Evolutionary conservation across 2,888 invertebrate species (phyloP), one percentile per base, ranked within the genome.

Genomic region (Odontocerum albicorne): DNA sequence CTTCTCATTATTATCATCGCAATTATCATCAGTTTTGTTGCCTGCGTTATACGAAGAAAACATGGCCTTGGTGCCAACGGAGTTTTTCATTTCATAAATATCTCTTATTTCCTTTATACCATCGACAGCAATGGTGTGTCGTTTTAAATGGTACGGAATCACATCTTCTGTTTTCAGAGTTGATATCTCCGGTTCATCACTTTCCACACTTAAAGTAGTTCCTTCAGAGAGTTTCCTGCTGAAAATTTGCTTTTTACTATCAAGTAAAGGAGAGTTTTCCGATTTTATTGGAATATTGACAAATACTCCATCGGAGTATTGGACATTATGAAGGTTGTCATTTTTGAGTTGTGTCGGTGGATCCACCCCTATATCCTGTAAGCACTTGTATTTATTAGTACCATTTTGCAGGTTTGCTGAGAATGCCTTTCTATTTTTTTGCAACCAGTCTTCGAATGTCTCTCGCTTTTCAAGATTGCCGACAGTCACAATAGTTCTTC

Each of bases 81-180:
- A 12, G 21, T 39, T 53, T 44, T 44, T 49, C 17, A 42, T 36
- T 15, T 55, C 59, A 16, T 51, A 53, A 3, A 57, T 13, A 22
- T 47, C 69, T 10, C 68, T 67, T 0, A 77, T 72, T 63, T 79
- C 79, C 62, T 79, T 77, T 31, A 75, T 72, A 64, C 81, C 81
- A 62, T 80, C 81, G 2, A 80, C 79, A 0, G 82, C 82, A 59
- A 82, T 81, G 0, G 81, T 82, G 63, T 82, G 82, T 4, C 81
- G 67, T 63, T 81, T 81, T n/a, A 36, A 45, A 31, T 31, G n/a
- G 19, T 44, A 36, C 12, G 64, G 57, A 21, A 70, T 68, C 21
- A 61, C 65, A 20, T 66, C 66, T 38, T 43, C 42, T 20, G 19
- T 3, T 35, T 50, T 50, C 1, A 35, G 6, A 1, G 43, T 33